Evolutionary conservation across 2,113 vertebrate genomes (phyloP).

Genomic region (Ranitomeya imitator): DNA sequence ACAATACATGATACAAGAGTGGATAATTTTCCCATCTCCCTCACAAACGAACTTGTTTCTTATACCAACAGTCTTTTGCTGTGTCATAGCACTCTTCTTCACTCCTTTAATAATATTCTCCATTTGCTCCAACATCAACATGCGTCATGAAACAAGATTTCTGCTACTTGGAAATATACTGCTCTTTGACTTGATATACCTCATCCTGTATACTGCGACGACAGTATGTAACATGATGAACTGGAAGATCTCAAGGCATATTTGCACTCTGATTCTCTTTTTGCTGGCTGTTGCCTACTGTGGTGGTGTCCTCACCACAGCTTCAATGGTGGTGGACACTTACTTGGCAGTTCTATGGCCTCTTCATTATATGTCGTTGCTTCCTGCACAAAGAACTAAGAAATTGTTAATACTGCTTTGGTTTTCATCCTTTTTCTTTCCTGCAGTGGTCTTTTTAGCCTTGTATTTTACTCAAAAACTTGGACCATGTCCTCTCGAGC

Average conservation of each 20-base stretch:
- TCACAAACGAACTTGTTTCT: conserved; percentile 67
- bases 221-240: conserved; percentile 67
- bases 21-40: conserved; percentile 62
- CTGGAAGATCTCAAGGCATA: conserved; percentile 64
- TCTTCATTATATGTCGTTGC: conserved; percentile 69
- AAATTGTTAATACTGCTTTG: conserved; percentile 67
- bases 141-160: conserved; percentile 77
- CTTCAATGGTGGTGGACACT: conserved; percentile 74
- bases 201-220: conserved; percentile 69
- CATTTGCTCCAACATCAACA: conserved; percentile 69
- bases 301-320: conserved; percentile 74
- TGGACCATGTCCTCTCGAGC: conserved; percentile 64
- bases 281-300: conserved; percentile 70
- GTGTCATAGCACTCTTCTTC: conserved; percentile 66
- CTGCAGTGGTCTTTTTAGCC: conserved; percentile 68
- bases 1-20: conserved; percentile 64
- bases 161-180: conserved; percentile 76
- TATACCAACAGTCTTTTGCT: conserved; percentile 70
- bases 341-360: conserved; percentile 75
- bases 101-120: conserved; percentile 73
- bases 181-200: conserved; percentile 76
- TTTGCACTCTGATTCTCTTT: conserved; percentile 71
- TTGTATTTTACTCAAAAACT: conserved; percentile 66
- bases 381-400: conserved; percentile 69
- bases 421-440: conserved; percentile 66